Evolutionary conservation across 2,888 invertebrate species (phyloP), one percentile per base, ranked within the genome.

Genomic region (Agonopterix heracliana): DNA sequence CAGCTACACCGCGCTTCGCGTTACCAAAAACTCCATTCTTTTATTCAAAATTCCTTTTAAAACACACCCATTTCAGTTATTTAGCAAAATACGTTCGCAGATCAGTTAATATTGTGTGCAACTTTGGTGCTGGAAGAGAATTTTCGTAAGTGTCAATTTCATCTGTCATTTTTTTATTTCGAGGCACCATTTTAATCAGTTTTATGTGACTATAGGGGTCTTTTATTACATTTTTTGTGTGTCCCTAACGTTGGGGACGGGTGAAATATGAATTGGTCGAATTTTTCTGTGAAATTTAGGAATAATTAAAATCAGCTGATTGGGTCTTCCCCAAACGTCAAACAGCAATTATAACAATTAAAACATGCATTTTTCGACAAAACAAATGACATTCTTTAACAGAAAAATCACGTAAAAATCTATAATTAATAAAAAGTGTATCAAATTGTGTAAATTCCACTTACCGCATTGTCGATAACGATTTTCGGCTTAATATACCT

Each of bases 1-100:
- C 65, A 65, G 77, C 78, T 74, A 66, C 71, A 59, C 66, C 83
- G 85, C 81, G 84, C 81, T 59, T 78, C 82, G 83, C 78, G 79
- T 71, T 65, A 60, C 61, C 61, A 76, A 71, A 76, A 74, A 71
- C 60, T 56, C 68, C 58, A 63, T 55, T 71, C 70, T 65, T 62
- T 63, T 65, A 68, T 70, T 64, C 56, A 61, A 76, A 78, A 68
- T 71, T 54, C 38, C 61, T 56, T 57, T 58, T 54, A 50, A 55
- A 63, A 57, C 56, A 51, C 52, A 49, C 55, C 58, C 61, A 59
- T 61, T 55, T 45, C 58, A 51, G 63, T 61, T 49, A 41, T 54
- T 56, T 55, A 48, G 56, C 52, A 49, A 53, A 56, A 50, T 46
- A 41, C 58, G 57, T 63, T 59, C 54, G 46, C 43, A 53, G 57